A percentile compares a stretch with the other conserved stretches of the same genome.
Conservation (phyloP, 2,113 vertebrate species). For the Rana temporaria region DNA sequence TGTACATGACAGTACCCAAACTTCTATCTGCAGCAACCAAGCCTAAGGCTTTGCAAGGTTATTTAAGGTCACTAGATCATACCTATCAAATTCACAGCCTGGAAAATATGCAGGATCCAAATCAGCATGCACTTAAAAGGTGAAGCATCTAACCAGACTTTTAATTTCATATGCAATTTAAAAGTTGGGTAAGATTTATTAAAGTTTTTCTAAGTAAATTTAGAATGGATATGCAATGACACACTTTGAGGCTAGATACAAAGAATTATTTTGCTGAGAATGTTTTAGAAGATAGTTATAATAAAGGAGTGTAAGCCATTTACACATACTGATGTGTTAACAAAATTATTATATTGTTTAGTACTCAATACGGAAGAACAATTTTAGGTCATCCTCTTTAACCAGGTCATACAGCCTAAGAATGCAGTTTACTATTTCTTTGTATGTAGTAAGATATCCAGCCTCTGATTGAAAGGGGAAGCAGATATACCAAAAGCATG, state of each 20-base stretch:
- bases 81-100: conserved; percentile 40
- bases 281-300: neutral
- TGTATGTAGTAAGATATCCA: too few relatives aligned
- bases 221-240: too few relatives aligned
- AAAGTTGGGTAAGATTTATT: too few relatives aligned
- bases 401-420: neutral
- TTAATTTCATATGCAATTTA: too few relatives aligned
- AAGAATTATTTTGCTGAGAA: neutral
- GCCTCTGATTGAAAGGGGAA: too few relatives aligned
- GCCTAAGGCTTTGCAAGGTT: conserved; percentile 46
- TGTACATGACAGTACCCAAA: conserved; percentile 43
- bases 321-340: conserved; percentile 1
- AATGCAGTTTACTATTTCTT: neutral
- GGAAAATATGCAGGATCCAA: conserved; percentile 16
- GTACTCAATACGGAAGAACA: neutral
- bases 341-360: conserved; percentile 2
- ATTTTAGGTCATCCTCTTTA: neutral
- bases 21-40: conserved; percentile 32
- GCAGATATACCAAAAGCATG: too few relatives aligned
- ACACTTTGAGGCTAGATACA: too few relatives aligned
- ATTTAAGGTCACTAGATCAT: conserved; percentile 57
- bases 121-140: neutral
- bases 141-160: neutral
- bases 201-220: too few relatives aligned
- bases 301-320: neutral